phyloP scores from a whole-genome alignment of 2,113 vertebrate species.

The Bubo blakistoni region DNA sequence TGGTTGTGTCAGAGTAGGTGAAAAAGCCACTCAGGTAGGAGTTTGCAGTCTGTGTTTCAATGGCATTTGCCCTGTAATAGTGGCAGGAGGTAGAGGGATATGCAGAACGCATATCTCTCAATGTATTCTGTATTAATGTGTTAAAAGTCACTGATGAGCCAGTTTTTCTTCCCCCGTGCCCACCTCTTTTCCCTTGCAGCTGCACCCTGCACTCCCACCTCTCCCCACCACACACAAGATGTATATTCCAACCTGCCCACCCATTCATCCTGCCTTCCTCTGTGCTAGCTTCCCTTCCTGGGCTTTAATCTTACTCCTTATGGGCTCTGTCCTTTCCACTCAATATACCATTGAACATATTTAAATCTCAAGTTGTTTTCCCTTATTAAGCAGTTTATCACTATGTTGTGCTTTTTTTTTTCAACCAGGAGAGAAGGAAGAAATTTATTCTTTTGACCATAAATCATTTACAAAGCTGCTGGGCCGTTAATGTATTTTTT shows the following conservation, averaged over 20 bases:
- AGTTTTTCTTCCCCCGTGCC: neutral
- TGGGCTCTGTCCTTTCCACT: neutral
- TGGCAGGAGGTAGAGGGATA: neutral
- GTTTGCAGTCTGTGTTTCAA: neutral
- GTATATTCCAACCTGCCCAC: neutral
- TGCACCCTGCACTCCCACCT: rapidly evolving
- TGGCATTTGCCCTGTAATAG: neutral
- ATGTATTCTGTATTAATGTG: neutral
- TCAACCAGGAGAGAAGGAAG: neutral
- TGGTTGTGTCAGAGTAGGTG: neutral
- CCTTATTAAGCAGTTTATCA: constrained; percentile 55
- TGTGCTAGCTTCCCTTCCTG: neutral
- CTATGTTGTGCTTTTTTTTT: neutral
- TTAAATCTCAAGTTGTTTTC: constrained; percentile 37
- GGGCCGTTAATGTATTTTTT: constrained; percentile 64
- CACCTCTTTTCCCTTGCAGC: neutral
- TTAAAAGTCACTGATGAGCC: neutral
- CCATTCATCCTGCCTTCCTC: neutral
- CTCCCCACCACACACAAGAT: neutral
- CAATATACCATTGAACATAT: constrained; percentile 3
- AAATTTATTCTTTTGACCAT: constrained; percentile 55
- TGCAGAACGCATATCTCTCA: rapidly evolving
- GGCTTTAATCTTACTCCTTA: neutral
- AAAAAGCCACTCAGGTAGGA: neutral
- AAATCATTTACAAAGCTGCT: constrained; percentile 57